Evolutionary conservation across 2,888 invertebrate species (phyloP), one percentile per base, ranked within the genome.

Genomic region (Hydropsyche betteni): DNA sequence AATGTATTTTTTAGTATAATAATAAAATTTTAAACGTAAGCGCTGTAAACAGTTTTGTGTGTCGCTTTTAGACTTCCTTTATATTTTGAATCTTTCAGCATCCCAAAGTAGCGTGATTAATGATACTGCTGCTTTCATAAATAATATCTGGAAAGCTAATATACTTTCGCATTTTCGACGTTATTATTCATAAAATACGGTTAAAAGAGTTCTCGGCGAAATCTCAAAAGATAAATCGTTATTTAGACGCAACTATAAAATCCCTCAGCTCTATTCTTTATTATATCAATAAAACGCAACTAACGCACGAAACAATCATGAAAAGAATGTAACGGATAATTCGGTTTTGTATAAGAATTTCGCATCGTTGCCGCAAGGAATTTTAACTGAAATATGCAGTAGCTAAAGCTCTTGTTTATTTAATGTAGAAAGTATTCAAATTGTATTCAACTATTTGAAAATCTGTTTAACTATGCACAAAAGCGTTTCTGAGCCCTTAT

Each of bases 81-180:
- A 36, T 64, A 64, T 64, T 64, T 64, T 36, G 64, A 64, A 64
- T 64, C 64, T 64, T 64, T 64, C 64, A 64, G 24, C 64, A 16
- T 58, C 58, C 58, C 58, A 58, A 58, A 64, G 64, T 64, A 10
- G 34, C 64, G 64, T 64, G 64, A 64, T 64, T 64, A 64, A 64
- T 64, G 64, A 34, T 64, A 36, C 64, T 34, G 64, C 64, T 10
- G 64, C 36, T 64, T 64, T 64, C 64, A 64, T 64, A 64, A 64
- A 64, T 64, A 64, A 64, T 64, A 64, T 64, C 64, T 36, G 14
- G 64, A 64, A 64, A 64, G 36, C 64, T 64, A 64, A 64, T 64
- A 64, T 36, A 64, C 64, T 64, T 36, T 64, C 64, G 64, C 64
- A 64, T 64, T 64, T 64, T 64, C 64, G 64, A 64, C 64, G 64